Conservation (phyloP, 2,797 vertebrate genomes). For the Petrocephalus sullivani region DNA sequence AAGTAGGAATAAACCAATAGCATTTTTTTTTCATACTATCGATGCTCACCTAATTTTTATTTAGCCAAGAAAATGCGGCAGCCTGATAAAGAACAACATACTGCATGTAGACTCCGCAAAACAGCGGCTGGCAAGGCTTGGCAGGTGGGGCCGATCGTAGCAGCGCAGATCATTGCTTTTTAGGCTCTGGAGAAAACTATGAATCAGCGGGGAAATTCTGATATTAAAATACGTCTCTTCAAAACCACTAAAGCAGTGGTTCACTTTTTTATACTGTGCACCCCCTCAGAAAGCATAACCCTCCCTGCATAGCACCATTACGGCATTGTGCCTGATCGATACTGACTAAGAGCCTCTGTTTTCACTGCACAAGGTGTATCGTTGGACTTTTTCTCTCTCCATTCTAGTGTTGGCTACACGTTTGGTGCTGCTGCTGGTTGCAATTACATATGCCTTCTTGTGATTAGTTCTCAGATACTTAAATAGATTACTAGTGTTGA, state of each 20-base stretch:
- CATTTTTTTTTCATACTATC: neutral
- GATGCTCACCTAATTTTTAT: neutral
- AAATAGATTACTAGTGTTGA: neutral
- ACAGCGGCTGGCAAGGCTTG: neutral
- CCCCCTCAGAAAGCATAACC: neutral
- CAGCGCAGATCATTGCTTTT: neutral
- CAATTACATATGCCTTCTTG: neutral
- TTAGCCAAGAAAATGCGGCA: neutral
- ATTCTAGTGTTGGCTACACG: neutral
- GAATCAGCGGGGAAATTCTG: neutral
- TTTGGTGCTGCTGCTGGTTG: neutral
- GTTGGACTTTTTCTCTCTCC: neutral
- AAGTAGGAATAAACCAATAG: neutral
- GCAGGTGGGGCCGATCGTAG: too few species aligned
- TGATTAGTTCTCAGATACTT: neutral
- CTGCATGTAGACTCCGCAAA: neutral
- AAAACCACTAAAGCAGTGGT: neutral
- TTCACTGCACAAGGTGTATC: neutral
- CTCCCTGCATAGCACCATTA: neutral
- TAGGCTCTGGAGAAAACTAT: neutral
- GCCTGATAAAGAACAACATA: neutral
- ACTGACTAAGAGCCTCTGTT: neutral
- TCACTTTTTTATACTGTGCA: neutral
- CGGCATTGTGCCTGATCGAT: neutral
- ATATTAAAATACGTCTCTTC: neutral